Percentiles rank a stretch among this genome's conserved stretches.
Conservation (phyloP, 2,888 invertebrate genomes). For the Caradrina clavipalpis region DNA sequence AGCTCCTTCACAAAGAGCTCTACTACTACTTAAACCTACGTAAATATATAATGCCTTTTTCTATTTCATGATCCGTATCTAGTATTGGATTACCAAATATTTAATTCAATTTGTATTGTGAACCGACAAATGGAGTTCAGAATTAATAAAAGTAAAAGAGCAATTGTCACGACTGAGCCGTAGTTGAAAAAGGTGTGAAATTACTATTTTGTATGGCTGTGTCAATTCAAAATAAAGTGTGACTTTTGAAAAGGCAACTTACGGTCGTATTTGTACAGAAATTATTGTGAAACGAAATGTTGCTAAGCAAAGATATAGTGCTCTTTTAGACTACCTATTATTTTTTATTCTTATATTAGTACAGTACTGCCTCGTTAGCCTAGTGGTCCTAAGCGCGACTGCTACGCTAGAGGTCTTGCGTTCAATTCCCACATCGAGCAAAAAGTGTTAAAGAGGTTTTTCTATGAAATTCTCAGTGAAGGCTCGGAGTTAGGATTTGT, state of each 20-base stretch:
- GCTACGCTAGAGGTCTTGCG: too few species aligned
- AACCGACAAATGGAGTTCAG: constrained; percentile 16
- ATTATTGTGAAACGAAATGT: constrained; percentile 14
- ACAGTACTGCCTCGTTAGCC: too few species aligned
- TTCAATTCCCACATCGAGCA: too few species aligned
- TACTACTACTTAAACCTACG: too few species aligned
- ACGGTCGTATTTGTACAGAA: constrained; percentile 5
- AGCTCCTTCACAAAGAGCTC: too few species aligned
- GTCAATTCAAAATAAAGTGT: constrained; percentile 3
- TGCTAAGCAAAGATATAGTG: neutral
- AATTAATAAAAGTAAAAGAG: constrained; percentile 28
- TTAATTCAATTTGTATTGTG: constrained; percentile 36
- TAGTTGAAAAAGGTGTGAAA: constrained; percentile 50
- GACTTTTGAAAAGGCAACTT: neutral
- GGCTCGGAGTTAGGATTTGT: too few species aligned
- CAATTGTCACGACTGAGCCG: constrained; percentile 16
- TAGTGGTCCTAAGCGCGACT: too few species aligned
- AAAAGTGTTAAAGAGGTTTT: too few species aligned
- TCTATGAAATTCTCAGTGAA: too few species aligned
- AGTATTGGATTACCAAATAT: constrained; percentile 25
- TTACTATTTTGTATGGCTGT: constrained; percentile 24
- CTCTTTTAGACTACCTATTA: neutral
- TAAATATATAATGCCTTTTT: neutral
- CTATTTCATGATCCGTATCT: constrained; percentile 13
- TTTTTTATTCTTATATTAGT: too few species aligned